Conservation (phyloP, 2,888 invertebrate species). For the Drosophila limbata region DNA sequence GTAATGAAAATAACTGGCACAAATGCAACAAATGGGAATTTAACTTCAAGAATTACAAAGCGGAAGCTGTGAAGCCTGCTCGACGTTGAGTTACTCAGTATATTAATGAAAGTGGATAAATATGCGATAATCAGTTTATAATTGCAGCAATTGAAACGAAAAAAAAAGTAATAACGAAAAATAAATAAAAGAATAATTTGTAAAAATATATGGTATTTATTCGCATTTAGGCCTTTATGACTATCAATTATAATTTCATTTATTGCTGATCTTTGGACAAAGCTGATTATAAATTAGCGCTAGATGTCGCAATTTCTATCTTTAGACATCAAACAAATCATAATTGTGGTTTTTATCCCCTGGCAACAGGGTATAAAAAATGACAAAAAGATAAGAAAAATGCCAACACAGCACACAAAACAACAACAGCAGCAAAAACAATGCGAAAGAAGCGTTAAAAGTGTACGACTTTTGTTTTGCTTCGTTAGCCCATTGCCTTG, state of each 20-base stretch:
- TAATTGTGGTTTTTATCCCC: constrained; percentile 34
- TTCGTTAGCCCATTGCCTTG: constrained; percentile 62
- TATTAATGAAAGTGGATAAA: not conserved
- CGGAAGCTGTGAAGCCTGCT: not conserved
- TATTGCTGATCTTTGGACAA: constrained; percentile 16
- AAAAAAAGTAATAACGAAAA: too few relatives aligned
- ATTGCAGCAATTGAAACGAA: not conserved
- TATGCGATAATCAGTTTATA: not conserved
- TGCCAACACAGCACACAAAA: constrained; percentile 47
- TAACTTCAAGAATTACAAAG: constrained; percentile 10
- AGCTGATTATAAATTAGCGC: constrained; percentile 46
- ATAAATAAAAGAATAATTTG: not conserved
- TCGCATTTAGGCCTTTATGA: not conserved
- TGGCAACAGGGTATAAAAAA: constrained; percentile 54
- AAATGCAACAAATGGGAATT: constrained; percentile 55
- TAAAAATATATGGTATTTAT: not conserved
- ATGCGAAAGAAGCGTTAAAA: constrained; percentile 28
- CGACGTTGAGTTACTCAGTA: constrained; percentile 5
- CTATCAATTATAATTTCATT: constrained; percentile 4
- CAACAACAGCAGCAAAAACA: constrained; percentile 20
- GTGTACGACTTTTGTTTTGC: constrained; percentile 71
- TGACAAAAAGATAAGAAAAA: constrained; percentile 53
- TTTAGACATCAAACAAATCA: constrained; percentile 51
- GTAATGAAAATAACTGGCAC: constrained; percentile 38
- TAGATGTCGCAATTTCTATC: constrained; percentile 23